Evolutionary conservation across 2,888 invertebrate species (phyloP).

Genomic region (Odontothrips loti): DNA sequence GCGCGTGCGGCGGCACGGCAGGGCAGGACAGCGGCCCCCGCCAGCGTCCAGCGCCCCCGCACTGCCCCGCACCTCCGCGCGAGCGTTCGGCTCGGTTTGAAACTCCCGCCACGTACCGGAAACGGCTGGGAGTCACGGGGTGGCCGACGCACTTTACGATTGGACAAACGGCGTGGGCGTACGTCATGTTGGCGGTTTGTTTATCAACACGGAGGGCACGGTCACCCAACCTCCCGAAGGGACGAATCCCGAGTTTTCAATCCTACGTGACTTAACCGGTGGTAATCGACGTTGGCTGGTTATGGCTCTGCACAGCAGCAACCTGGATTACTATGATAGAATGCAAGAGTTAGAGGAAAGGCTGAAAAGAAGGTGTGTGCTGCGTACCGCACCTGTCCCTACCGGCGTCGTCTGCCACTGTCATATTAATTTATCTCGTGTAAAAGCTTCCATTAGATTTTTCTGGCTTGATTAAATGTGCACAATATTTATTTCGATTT

Average conservation of each 20-base stretch:
- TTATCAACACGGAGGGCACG: conserved; percentile 9
- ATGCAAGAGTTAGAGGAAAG: neutral
- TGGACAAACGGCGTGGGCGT: neutral
- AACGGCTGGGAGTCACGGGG: neutral
- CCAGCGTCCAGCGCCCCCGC: neutral
- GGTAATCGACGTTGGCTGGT: neutral
- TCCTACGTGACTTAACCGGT: neutral
- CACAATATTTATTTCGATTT: too few relatives aligned
- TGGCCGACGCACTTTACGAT: neutral
- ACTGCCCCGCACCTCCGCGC: neutral
- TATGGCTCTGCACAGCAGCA: neutral
- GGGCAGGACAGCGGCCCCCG: too few relatives aligned
- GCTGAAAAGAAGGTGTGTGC: neutral
- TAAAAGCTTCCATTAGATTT: too few relatives aligned
- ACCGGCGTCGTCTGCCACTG: too few relatives aligned
- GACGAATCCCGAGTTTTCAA: neutral
- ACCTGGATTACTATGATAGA: neutral
- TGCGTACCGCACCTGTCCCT: neutral
- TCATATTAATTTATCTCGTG: too few relatives aligned
- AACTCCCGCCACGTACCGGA: neutral
- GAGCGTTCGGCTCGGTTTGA: neutral
- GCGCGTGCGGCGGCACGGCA: too few relatives aligned
- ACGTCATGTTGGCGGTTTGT: conserved; percentile 7
- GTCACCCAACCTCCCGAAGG: neutral
- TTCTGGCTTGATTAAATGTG: too few relatives aligned